Evolutionary conservation across 2,113 vertebrate species (phyloP).

Genomic region (Mormyrus iriodes): DNA sequence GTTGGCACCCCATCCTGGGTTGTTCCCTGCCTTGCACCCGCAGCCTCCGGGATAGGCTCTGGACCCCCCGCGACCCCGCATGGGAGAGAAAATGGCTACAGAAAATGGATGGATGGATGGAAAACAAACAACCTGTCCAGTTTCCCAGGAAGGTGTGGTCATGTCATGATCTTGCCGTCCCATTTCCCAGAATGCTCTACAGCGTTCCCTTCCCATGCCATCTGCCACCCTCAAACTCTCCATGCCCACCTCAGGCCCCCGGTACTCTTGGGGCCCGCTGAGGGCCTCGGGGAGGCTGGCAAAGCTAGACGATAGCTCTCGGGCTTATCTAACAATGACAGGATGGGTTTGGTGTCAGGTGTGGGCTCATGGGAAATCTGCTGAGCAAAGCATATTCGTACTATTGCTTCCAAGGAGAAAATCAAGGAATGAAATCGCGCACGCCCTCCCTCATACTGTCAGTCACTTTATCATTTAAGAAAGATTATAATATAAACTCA

Average conservation of each 20-base stretch:
- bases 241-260: slow-evolving; percentile 25
- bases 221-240: slow-evolving; percentile 62
- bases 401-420: slow-evolving; percentile 53
- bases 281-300: slow-evolving; percentile 55
- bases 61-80: no score
- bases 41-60: no score
- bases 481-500: not conserved
- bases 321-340: slow-evolving; percentile 48
- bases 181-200: not conserved
- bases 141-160: not conserved
- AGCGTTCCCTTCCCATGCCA: slow-evolving; percentile 47
- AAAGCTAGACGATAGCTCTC: slow-evolving; percentile 67
- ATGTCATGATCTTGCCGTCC: not conserved
- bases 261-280: slow-evolving; percentile 52
- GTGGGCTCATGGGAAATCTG: slow-evolving; percentile 66
- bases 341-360: slow-evolving; percentile 56
- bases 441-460: slow-evolving; percentile 19
- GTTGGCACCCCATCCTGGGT: no score
- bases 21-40: no score
- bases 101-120: no score
- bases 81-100: no score
- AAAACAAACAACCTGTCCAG: not conserved
- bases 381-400: slow-evolving; percentile 59
- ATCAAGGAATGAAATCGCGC: slow-evolving; percentile 54
- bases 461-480: not conserved